These are phyloP conservation scores for Eucriotettix oculatus DNA, from an alignment of 2,888 invertebrate genomes.

Conservation along the genomic window DNA sequence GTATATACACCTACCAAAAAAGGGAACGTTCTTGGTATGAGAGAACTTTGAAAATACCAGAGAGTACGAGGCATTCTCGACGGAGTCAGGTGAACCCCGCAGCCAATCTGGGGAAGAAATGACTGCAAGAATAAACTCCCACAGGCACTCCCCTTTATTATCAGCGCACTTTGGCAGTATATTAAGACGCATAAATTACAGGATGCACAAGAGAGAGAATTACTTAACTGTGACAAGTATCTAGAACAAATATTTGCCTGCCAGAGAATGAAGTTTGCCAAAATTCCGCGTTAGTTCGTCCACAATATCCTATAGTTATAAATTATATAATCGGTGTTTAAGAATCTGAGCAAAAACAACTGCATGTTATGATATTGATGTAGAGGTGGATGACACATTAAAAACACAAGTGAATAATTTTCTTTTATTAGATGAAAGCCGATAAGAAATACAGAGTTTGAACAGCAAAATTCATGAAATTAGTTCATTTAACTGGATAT, in stretches of 20 bases:
- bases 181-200: slow-evolving; percentile 82
- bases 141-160: slow-evolving; percentile 90
- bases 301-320: slow-evolving; percentile 98
- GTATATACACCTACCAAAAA: no score
- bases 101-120: no score
- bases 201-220: slow-evolving; percentile 93
- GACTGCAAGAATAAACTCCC: no score
- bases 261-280: slow-evolving; percentile 93
- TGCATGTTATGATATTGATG: slow-evolving; percentile 98
- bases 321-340: slow-evolving; percentile 80
- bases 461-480: no score
- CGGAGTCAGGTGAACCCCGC: no score
- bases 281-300: slow-evolving; percentile 91
- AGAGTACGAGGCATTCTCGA: no score
- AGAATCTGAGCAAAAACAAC: slow-evolving; percentile 95
- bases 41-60: no score
- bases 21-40: no score
- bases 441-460: slow-evolving; percentile 95
- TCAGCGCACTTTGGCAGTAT: slow-evolving; percentile 98
- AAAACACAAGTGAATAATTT: slow-evolving; percentile 98
- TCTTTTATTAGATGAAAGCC: slow-evolving; percentile 84
- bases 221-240: slow-evolving; percentile 93
- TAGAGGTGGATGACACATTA: slow-evolving; percentile 91
- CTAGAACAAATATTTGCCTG: slow-evolving; percentile 93
- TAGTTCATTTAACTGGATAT: no score